These are phyloP conservation scores for Passerina amoena DNA, from an alignment of 2,113 vertebrate species.

Conservation along the genomic window DNA sequence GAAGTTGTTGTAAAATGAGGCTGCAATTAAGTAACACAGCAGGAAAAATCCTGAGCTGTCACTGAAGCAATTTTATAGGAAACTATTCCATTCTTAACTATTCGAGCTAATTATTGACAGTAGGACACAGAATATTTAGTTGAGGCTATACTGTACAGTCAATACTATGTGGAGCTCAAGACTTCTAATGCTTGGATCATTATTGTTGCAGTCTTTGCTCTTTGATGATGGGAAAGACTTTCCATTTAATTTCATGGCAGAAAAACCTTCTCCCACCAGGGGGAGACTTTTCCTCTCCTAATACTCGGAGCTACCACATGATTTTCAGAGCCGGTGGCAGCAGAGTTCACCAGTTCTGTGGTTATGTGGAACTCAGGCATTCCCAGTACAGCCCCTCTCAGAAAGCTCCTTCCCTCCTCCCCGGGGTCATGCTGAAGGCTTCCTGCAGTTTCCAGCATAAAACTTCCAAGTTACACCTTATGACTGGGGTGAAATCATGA, in stretches of 20 bases:
- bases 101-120: not conserved
- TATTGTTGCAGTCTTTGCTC: not conserved
- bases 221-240: not conserved
- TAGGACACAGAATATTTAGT: not conserved
- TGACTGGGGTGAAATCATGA: not conserved
- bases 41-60: not conserved
- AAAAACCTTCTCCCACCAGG: slow-evolving; percentile 8
- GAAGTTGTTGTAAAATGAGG: not conserved
- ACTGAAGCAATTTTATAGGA: not conserved
- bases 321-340: not conserved
- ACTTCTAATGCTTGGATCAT: not conserved
- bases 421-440: not conserved
- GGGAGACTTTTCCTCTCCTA: slow-evolving; percentile 39
- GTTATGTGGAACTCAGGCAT: not conserved
- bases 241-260: not conserved
- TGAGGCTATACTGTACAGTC: not conserved
- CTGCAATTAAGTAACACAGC: not conserved
- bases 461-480: not conserved
- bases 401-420: not conserved
- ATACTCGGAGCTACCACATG: not conserved
- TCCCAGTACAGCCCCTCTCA: not conserved
- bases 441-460: not conserved
- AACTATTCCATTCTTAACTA: not conserved
- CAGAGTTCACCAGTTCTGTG: not conserved
- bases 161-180: not conserved